Evolutionary conservation across 2,888 invertebrate species (phyloP), one percentile per base, ranked within the genome.

Genomic region (Andrena chrysosceles): DNA sequence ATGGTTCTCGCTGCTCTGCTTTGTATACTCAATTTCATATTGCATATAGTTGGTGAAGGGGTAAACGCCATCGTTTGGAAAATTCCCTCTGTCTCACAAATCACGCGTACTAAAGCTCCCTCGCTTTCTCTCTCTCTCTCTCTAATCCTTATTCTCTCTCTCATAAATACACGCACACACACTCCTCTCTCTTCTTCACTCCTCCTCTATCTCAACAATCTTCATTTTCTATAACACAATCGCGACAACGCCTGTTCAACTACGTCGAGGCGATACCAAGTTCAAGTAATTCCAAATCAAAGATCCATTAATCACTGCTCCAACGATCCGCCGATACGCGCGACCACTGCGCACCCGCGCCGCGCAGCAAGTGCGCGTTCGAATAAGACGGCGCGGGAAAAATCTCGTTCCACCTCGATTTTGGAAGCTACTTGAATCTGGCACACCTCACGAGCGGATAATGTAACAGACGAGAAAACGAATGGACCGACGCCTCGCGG

Each of bases 1-100:
- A 90, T 90, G 86, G 85, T 89, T 90, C 86, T 88, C 87, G 87
- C 82, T 88, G 87, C 87, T 89, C 83, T 88, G 87, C 80, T 89
- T 81, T 85, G 78, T 85, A 83, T 88, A 86, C 78, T 88, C 83
- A 85, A 85, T 86, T 88, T 88, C 74, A 85, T 89, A 85, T 89
- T 87, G 85, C 85, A 80, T 87, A 83, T 77, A 82, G 77, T 84
- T 84, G 80, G 77, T 84, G 75, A 82, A 86, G 80, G 42, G 80
- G 88, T 87, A 78, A 87, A 80, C 87, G 81, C 77, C 75, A 84
- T 87, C 82, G 64, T 74, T 68, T 79, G 42, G 75, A 81, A 84
- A 84, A 64, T 54, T 63, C 49, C 82, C 54, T 77, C 60, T 59
- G 35, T 72, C 70, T 31, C 67, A 54, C 56, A 54, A 42, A 59